Base-by-base conservation (phyloP, 2,888 invertebrate species). In the Trissoscelio sp. region DNA sequence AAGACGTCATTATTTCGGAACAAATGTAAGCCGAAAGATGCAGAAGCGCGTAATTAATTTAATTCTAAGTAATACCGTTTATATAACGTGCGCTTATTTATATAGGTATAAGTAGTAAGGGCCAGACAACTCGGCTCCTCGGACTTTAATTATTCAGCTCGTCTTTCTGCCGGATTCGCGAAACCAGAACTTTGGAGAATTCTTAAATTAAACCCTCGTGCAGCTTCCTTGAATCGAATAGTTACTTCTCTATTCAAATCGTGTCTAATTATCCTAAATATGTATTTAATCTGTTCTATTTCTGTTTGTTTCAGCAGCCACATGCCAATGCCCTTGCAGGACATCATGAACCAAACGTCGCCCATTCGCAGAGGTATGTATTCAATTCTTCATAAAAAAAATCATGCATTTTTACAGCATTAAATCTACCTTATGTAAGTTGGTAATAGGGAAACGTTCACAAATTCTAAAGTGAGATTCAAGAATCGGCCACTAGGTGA, bases 281-380 rank as follows among this genome's bases (percentile, higher is more conserved):
- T 18, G 44, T n/a, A 7, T 7, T 4, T 44, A 44, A 44, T 18
- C 18, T 18, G 18, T 18, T n/a, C 12, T 1, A 28, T 12, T 28
- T 51, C 31, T 79, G 12, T 73, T 51, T 69, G 39, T 81, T 81
- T 42, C 72, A 81, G 80, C 28, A 81, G 70, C 24, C 64, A 81
- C 12, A 75, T 81, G 64, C 48, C 73, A 24, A 31, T 66, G 58
- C 79, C 79, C 7, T 16, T 79, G 12, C 67, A 74, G 14, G 79
- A 74, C n/a, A 79, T 79, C n/a, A 67, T 74, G 69, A 79, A 79
- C 28, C 62, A 74, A 9, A 74, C 62, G 3, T 11, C 67, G 3
- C 79, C 79, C 0, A 11, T 62, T 9, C 69, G 55, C 31, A 67
- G 44, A 79, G 79, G 79, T 79, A 18, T 67, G 73, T 24, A 24